These are phyloP conservation scores for Felis catus DNA, from an alignment of 2,113 vertebrate genomes.

Conservation along the genomic window F.catus_Fca126_mat1.0 CM031425.1:5327501-5328000, in stretches of 20 bases:
- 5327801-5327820: neutral
- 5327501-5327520: neutral
- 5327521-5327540: neutral
- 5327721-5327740: neutral
- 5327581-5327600: neutral
- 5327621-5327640: neutral
- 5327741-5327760: neutral
- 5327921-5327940: neutral
- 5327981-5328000: neutral
- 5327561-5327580: no score
- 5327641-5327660: rapidly evolving
- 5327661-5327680: neutral
- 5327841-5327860: neutral
- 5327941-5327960: neutral
- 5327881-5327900: neutral
- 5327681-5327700: neutral
- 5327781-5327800: neutral
- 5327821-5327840: neutral
- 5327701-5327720: neutral
- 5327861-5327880: neutral
- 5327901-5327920: neutral
- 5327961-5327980: neutral
- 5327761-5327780: neutral
- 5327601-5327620: neutral
- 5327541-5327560: neutral